Percentiles rank a stretch among this genome's conserved stretches.
Evolutionary conservation across 2,888 invertebrate species (phyloP).

Genomic region (Rhogogaster chlorosoma): DNA sequence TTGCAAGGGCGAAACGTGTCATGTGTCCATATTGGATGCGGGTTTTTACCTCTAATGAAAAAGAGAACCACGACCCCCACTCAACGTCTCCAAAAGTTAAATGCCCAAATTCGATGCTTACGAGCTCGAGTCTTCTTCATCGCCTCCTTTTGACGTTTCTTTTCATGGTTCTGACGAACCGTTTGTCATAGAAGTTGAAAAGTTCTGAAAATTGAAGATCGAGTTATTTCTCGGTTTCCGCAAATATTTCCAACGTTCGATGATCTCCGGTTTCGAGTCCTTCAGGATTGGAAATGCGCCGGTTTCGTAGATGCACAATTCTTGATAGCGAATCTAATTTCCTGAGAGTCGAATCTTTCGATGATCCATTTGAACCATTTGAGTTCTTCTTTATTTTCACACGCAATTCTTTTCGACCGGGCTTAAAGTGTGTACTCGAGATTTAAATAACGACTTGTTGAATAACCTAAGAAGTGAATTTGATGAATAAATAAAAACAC

Average conservation of each 20-base stretch:
- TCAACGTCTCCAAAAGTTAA: not conserved
- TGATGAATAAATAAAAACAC: not conserved
- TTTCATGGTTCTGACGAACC: not conserved
- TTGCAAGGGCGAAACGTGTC: constrained; percentile 14
- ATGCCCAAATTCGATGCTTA: not conserved
- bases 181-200: too few relatives aligned
- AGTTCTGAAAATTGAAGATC: not conserved
- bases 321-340: constrained; percentile 2
- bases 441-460: not conserved
- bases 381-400: not conserved
- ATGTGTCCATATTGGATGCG: constrained; percentile 6
- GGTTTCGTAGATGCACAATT: not conserved
- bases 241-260: not conserved
- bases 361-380: not conserved
- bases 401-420: not conserved
- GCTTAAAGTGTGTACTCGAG: not conserved
- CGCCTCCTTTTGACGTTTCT: not conserved
- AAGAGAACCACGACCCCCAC: not conserved
- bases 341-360: not conserved
- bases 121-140: not conserved
- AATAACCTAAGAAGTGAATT: too few relatives aligned
- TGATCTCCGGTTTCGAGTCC: not conserved
- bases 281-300: not conserved
- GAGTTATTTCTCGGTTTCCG: not conserved
- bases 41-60: constrained; percentile 33